Conservation (phyloP, 2,797 vertebrate species). For the Salmo trutta region DNA sequence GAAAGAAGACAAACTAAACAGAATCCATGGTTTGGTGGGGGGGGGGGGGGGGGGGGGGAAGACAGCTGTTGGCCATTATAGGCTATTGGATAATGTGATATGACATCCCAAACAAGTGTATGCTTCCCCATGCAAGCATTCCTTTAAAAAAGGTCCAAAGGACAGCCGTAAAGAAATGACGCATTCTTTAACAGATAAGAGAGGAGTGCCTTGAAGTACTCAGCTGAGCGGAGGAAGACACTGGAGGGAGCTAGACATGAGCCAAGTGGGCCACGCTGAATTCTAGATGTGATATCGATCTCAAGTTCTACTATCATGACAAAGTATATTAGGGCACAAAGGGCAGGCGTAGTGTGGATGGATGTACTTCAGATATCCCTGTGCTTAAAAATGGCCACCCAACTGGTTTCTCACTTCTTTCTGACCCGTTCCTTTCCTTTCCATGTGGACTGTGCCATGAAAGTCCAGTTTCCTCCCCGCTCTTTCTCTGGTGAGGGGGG, state of each 20-base stretch:
- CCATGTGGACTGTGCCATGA: neutral
- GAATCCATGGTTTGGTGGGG: neutral
- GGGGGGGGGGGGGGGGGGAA: neutral
- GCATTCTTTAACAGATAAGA: conserved; percentile 33
- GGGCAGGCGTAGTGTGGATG: neutral
- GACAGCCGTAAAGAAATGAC: conserved; percentile 4
- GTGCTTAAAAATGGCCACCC: too few species aligned
- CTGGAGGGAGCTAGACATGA: neutral
- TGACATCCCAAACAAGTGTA: neutral
- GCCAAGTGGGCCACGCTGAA: neutral
- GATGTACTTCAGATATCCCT: neutral
- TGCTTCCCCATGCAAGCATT: conserved; percentile 11
- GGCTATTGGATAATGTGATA: too few species aligned
- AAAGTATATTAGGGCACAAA: neutral
- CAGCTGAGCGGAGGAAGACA: neutral
- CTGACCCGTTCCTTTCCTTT: neutral
- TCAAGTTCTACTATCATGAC: too few species aligned
- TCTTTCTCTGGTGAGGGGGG: conserved; percentile 14
- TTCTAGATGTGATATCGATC: neutral
- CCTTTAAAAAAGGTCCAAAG: conserved; percentile 21
- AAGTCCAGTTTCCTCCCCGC: neutral
- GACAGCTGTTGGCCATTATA: neutral
- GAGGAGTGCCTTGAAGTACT: neutral
- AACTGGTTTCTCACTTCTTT: neutral
- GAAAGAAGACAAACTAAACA: neutral